Percentiles rank a stretch among this genome's conserved stretches.
Conservation (phyloP, 2,888 invertebrate species). For the Hirtodrosophila trivittata region DNA sequence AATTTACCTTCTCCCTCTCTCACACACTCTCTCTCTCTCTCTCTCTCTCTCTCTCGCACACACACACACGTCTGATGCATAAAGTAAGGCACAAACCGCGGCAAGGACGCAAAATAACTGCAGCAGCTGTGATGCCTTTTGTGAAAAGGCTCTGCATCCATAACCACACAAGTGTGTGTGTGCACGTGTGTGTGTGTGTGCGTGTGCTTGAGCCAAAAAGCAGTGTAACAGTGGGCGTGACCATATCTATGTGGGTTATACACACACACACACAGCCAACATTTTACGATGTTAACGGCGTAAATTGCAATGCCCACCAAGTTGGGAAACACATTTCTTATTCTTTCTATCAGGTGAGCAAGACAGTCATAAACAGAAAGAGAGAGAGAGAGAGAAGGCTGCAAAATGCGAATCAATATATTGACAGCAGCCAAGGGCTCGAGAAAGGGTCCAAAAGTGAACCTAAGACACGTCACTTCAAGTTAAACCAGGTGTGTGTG, state of each 20-base stretch:
- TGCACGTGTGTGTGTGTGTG: slow-evolving; percentile 6
- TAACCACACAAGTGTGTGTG: slow-evolving; percentile 4
- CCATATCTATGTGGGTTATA: slow-evolving; percentile 51
- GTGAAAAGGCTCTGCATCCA: slow-evolving; percentile 38
- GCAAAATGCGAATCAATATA: slow-evolving; percentile 41
- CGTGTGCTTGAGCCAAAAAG: too few species aligned
- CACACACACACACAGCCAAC: slow-evolving; percentile 24
- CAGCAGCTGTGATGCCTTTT: slow-evolving; percentile 44
- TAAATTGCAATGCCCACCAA: slow-evolving; percentile 52
- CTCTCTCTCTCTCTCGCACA: not conserved
- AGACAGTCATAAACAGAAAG: not conserved
- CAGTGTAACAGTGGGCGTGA: slow-evolving; percentile 35
- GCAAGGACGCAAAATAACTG: slow-evolving; percentile 41
- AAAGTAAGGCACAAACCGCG: slow-evolving; percentile 36
- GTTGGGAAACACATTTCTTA: not conserved
- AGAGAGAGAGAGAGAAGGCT: not conserved
- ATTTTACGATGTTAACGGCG: slow-evolving; percentile 70
- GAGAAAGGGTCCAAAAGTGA: slow-evolving; percentile 10
- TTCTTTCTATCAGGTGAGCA: not conserved
- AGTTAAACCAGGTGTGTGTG: slow-evolving; percentile 4
- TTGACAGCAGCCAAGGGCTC: slow-evolving; percentile 30
- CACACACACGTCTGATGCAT: slow-evolving; percentile 22
- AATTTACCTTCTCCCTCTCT: slow-evolving; percentile 39
- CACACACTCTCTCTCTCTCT: not conserved
- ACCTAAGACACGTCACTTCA: not conserved